A percentile compares a stretch with the other conserved stretches of the same genome.
Evolutionary conservation across 2,888 invertebrate species (phyloP).

Genomic region (Onthophagus sagittarius): DNA sequence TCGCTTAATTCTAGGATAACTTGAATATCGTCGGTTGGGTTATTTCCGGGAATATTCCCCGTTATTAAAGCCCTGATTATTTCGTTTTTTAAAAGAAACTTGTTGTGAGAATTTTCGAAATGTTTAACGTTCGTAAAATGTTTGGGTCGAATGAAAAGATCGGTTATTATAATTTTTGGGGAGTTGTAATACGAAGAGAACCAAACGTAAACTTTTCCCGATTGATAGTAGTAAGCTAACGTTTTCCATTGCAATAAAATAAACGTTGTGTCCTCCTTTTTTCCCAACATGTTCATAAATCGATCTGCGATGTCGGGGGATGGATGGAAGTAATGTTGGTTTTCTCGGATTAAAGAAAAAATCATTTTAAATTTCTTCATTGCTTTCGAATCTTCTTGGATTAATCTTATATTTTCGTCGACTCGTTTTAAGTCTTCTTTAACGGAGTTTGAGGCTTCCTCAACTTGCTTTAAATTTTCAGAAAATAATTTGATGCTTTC

Average conservation of each 20-base stretch:
- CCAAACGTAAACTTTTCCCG: slow-evolving; percentile 31
- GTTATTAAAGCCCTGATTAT: slow-evolving; percentile 41
- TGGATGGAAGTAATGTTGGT: slow-evolving; percentile 16
- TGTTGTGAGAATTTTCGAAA: slow-evolving; percentile 23
- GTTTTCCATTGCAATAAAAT: slow-evolving; percentile 32
- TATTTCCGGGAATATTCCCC: slow-evolving; percentile 34
- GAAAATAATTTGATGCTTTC: too few species aligned
- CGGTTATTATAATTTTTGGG: slow-evolving; percentile 29
- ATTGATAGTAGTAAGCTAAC: slow-evolving; percentile 26
- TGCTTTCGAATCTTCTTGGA: too few species aligned
- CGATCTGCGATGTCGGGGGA: slow-evolving; percentile 20
- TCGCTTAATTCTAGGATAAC: slow-evolving; percentile 35
- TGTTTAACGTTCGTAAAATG: slow-evolving; percentile 35
- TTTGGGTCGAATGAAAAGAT: slow-evolving; percentile 25
- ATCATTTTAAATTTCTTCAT: slow-evolving; percentile 13
- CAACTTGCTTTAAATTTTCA: too few species aligned
- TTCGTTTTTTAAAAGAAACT: slow-evolving; percentile 28
- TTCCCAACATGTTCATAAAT: slow-evolving; percentile 24
- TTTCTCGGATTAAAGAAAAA: slow-evolving; percentile 4
- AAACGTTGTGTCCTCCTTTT: slow-evolving; percentile 22
- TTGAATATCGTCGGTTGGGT: slow-evolving; percentile 35
- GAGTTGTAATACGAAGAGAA: slow-evolving; percentile 23
- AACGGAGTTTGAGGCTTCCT: too few species aligned
- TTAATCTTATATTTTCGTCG: too few species aligned
- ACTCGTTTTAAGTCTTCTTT: too few species aligned